Conservation (phyloP, 2,113 vertebrate species). For the Penelope pileata region DNA sequence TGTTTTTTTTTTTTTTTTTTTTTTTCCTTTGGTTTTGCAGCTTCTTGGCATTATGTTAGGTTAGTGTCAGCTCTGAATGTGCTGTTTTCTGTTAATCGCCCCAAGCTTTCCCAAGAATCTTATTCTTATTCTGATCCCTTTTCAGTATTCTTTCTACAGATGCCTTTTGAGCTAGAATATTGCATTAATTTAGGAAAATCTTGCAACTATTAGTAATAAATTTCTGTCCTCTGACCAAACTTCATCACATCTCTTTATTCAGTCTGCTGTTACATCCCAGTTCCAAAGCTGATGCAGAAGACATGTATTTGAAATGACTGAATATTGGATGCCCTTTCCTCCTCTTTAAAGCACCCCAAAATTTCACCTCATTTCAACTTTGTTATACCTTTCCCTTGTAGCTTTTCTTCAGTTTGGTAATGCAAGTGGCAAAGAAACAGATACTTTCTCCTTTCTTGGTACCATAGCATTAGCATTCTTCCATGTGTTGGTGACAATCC, state of each 20-base stretch:
- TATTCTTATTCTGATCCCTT: background rate
- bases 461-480: background rate
- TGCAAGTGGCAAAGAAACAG: background rate
- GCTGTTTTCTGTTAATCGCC: background rate
- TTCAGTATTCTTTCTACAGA: background rate
- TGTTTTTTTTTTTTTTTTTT: background rate
- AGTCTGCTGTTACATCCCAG: background rate
- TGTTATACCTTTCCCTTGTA: background rate
- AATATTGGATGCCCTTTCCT: background rate
- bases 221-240: background rate
- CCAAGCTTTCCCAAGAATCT: background rate
- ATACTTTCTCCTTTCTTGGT: background rate
- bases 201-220: background rate
- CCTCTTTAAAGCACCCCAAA: background rate
- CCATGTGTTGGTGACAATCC: background rate
- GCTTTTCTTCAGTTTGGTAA: background rate
- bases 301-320: background rate
- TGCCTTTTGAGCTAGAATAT: background rate
- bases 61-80: background rate
- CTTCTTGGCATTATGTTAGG: background rate
- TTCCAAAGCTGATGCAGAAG: background rate
- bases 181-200: background rate
- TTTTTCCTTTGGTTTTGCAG: background rate
- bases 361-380: background rate
- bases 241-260: background rate